Percentiles rank a stretch among this genome's conserved stretches.
Evolutionary conservation across 2,113 vertebrate species (phyloP).

Genomic region (Pseudolaguvia tuberculata): DNA sequence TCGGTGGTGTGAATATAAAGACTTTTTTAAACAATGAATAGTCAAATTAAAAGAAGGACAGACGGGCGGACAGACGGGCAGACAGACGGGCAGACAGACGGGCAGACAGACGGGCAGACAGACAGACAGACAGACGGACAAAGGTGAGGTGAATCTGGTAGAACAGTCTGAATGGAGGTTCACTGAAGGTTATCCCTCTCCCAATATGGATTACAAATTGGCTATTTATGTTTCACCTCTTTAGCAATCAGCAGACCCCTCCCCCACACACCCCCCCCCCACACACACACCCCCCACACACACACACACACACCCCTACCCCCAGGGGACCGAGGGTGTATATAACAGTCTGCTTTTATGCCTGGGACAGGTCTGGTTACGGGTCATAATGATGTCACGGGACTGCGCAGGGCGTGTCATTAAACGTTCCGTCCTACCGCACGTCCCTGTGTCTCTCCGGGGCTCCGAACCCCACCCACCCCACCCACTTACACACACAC

Average conservation of each 20-base stretch:
- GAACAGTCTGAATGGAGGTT: constrained; percentile 41
- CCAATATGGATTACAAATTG: constrained; percentile 45
- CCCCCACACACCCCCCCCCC: constrained; percentile 4
- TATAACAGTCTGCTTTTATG: constrained; percentile 69
- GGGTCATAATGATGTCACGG: constrained; percentile 72
- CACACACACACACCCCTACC: constrained; percentile 14
- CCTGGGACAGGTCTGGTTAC: constrained; percentile 34
- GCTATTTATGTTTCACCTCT: constrained; percentile 35
- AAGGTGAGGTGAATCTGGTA: constrained; percentile 28
- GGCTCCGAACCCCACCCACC: constrained; percentile 14
- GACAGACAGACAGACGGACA: not conserved
- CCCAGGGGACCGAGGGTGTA: constrained; percentile 53
- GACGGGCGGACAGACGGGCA: not conserved
- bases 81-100: not conserved
- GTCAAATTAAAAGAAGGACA: not conserved
- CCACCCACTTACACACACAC: not conserved
- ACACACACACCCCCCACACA: constrained; percentile 6
- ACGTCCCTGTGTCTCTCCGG: constrained; percentile 14
- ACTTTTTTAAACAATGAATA: too few relatives aligned
- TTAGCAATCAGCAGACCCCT: constrained; percentile 31
- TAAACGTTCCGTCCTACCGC: constrained; percentile 63
- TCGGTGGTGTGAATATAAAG: not conserved
- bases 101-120: too few relatives aligned
- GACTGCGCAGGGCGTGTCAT: constrained; percentile 76
- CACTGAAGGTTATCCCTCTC: constrained; percentile 12